Conservation (phyloP, 2,888 invertebrate genomes). For the Cheilosia pagana region DNA sequence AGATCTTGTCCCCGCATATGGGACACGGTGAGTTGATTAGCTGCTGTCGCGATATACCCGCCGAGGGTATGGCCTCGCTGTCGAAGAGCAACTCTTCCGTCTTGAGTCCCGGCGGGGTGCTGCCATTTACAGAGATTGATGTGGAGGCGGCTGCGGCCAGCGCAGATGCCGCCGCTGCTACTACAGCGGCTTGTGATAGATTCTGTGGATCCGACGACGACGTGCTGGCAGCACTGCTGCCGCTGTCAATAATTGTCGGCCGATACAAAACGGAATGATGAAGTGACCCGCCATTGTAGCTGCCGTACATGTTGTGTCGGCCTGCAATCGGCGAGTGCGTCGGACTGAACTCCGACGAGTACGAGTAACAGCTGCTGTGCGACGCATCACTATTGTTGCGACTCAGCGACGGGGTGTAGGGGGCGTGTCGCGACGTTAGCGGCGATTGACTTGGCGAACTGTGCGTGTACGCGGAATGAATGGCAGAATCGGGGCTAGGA, state of each 20-base stretch:
- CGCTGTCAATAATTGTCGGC: slow-evolving; percentile 81
- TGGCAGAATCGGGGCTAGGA: slow-evolving; percentile 94
- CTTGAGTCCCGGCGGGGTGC: slow-evolving; percentile 73
- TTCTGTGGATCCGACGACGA: slow-evolving; percentile 73
- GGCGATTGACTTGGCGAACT: slow-evolving; percentile 94
- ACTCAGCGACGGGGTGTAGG: slow-evolving; percentile 92
- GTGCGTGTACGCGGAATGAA: slow-evolving; percentile 93
- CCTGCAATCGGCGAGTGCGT: slow-evolving; percentile 95
- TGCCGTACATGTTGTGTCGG: slow-evolving; percentile 84
- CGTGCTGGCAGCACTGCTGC: slow-evolving; percentile 73
- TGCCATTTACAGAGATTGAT: slow-evolving; percentile 64
- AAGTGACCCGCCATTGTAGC: slow-evolving; percentile 80
- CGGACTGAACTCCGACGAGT: slow-evolving; percentile 92
- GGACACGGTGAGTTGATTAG: slow-evolving; percentile 97
- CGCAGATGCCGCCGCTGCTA: slow-evolving; percentile 68
- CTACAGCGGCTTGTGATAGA: slow-evolving; percentile 79
- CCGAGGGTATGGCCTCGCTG: slow-evolving; percentile 84
- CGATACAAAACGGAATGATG: slow-evolving; percentile 85
- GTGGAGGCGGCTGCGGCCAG: slow-evolving; percentile 70
- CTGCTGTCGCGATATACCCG: slow-evolving; percentile 94
- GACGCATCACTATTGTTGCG: slow-evolving; percentile 96
- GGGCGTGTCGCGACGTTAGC: slow-evolving; percentile 91
- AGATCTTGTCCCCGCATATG: slow-evolving; percentile 97
- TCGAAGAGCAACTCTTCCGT: slow-evolving; percentile 78
- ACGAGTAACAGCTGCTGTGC: slow-evolving; percentile 94